phyloP scores from a whole-genome alignment of 2,797 vertebrate genomes.

The Tachyglossus aculeatus region DNA sequence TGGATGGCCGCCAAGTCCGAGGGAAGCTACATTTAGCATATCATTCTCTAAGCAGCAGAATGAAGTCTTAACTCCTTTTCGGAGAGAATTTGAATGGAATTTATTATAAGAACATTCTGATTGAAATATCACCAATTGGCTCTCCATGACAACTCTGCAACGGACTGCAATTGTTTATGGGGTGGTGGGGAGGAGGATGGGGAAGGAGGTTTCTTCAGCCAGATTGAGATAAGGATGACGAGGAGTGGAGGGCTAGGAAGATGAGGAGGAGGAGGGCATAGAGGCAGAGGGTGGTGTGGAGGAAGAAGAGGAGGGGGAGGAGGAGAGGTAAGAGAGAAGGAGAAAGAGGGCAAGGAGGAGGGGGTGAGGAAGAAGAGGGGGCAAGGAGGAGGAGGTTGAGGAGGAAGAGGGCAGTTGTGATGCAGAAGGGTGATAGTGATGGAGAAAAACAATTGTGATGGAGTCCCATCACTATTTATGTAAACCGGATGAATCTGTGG shows the following conservation, averaged over 20 bases:
- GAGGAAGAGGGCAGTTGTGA: no score
- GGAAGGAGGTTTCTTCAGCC: constrained; percentile 20
- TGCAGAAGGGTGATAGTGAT: no score
- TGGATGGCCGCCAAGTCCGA: constrained; percentile 74
- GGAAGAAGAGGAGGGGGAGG: no score
- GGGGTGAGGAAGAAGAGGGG: no score
- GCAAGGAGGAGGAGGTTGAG: no score
- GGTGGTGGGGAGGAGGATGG: not conserved
- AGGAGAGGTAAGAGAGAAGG: no score
- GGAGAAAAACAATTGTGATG: constrained; percentile 14
- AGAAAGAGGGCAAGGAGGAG: no score
- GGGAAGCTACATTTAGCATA: constrained; percentile 73
- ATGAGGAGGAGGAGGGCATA: no score
- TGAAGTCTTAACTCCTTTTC: constrained; percentile 69
- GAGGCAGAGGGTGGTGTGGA: no score
- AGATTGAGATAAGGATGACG: constrained; percentile 25
- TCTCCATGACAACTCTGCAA: constrained; percentile 61
- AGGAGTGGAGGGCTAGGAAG: no score
- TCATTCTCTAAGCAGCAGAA: constrained; percentile 64
- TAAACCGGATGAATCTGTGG: constrained; percentile 64
- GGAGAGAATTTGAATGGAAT: constrained; percentile 66
- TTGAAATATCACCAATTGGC: constrained; percentile 70
- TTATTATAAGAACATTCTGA: constrained; percentile 60
- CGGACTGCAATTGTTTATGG: constrained; percentile 3
- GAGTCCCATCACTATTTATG: constrained; percentile 70